A percentile compares a stretch with the other conserved stretches of the same genome.
phyloP scores from a whole-genome alignment of 2,113 vertebrate species.

The Ameiurus melas region DNA sequence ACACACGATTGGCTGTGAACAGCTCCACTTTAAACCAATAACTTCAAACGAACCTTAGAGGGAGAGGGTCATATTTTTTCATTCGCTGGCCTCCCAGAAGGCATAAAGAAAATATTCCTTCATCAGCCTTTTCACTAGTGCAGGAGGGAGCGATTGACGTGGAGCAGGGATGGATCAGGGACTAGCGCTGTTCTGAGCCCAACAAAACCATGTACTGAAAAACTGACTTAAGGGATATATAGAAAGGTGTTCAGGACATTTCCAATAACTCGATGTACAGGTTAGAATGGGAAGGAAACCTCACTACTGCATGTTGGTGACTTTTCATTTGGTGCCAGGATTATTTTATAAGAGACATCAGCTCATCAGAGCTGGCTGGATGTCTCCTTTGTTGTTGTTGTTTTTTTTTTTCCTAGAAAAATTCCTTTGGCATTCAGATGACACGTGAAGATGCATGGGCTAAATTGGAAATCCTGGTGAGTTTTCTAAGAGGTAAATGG shows the following conservation, averaged over 20 bases:
- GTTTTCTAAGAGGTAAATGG: constrained; percentile 42
- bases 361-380: neutral
- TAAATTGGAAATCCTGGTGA: constrained; percentile 31
- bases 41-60: constrained; percentile 50
- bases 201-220: constrained; percentile 49
- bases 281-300: constrained; percentile 36
- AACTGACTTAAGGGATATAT: constrained; percentile 53
- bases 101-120: constrained; percentile 47
- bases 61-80: constrained; percentile 46
- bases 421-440: constrained; percentile 1
- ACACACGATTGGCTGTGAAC: constrained; percentile 43
- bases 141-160: constrained; percentile 30
- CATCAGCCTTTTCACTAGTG: constrained; percentile 37
- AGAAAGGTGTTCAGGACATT: constrained; percentile 53
- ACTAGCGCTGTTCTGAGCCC: constrained; percentile 38
- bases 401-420: neutral
- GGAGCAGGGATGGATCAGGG: constrained; percentile 32
- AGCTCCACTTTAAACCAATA: constrained; percentile 52
- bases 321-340: neutral
- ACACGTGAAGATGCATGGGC: constrained; percentile 1
- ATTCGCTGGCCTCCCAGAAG: constrained; percentile 46
- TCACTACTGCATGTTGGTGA: neutral
- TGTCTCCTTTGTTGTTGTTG: neutral
- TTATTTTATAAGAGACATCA: neutral
- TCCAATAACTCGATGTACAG: constrained; percentile 22